A percentile compares a stretch with the other conserved stretches of the same genome.
Evolutionary conservation across 2,888 invertebrate species (phyloP).

Genomic region (Dolomedes plantarius): DNA sequence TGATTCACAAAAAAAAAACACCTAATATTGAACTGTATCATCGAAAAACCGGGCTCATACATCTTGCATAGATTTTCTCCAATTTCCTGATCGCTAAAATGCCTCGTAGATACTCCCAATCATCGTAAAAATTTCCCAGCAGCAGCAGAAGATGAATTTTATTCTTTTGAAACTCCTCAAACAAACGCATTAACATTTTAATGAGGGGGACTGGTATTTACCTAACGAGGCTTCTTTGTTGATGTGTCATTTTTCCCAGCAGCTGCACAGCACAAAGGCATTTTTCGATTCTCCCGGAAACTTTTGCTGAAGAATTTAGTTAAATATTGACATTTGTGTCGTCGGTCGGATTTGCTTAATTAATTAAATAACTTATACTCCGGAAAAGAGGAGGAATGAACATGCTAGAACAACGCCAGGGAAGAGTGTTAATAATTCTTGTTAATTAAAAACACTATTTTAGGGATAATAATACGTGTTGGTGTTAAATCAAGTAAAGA

Average conservation of each 20-base stretch:
- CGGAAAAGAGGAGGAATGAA: background rate
- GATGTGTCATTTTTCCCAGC: background rate
- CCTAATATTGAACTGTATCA: too few species aligned
- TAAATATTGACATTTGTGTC: constrained; percentile 2
- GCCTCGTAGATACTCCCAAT: background rate
- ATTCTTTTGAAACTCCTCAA: background rate
- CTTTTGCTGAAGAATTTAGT: background rate
- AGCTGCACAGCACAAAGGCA: background rate
- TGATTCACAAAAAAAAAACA: too few species aligned
- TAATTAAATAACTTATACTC: background rate
- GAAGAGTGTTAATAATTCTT: background rate
- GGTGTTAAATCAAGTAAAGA: too few species aligned
- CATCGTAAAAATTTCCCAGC: background rate
- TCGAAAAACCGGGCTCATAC: too few species aligned
- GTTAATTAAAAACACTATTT: too few species aligned
- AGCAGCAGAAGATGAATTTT: background rate
- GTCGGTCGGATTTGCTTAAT: background rate
- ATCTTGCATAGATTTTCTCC: too few species aligned
- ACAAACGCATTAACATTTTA: background rate
- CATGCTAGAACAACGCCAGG: background rate
- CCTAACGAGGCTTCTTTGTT: background rate
- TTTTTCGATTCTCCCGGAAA: background rate
- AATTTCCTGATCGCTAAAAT: too few species aligned
- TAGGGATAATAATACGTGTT: too few species aligned
- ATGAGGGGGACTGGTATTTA: background rate